A percentile compares a stretch with the other conserved stretches of the same genome.
These are phyloP conservation scores for Hypotaenidia philippensis DNA, from an alignment of 2,797 vertebrate genomes.

Conservation along the genomic window DNA sequence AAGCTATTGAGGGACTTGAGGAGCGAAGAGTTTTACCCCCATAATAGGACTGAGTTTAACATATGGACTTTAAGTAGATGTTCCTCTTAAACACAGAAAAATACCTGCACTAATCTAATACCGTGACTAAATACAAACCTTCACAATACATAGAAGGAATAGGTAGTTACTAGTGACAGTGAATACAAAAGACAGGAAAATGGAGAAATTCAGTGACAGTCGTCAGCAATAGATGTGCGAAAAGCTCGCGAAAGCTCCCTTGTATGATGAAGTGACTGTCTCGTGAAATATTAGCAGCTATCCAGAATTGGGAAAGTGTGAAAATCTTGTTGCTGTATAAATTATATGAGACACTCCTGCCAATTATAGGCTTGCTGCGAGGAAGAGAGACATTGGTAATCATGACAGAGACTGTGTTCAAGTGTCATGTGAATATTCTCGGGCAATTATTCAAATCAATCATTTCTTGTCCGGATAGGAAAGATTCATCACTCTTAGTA, in stretches of 20 bases:
- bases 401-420: conserved; percentile 38
- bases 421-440: conserved; percentile 35
- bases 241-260: background rate
- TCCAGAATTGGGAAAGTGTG: conserved; percentile 46
- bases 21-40: background rate
- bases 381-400: conserved; percentile 58
- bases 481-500: conserved; percentile 54
- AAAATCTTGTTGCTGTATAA: conserved; percentile 64
- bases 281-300: conserved; percentile 65
- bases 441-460: conserved; percentile 59
- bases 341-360: conserved; percentile 59
- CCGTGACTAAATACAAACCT: background rate
- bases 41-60: background rate
- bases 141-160: background rate
- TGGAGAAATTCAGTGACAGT: conserved; percentile 17
- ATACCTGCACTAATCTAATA: background rate
- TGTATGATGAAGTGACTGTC: conserved; percentile 46
- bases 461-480: conserved; percentile 19
- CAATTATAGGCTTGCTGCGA: conserved; percentile 58
- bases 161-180: background rate
- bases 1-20: background rate
- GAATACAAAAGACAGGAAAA: conserved; percentile 2
- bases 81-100: background rate
- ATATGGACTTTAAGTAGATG: background rate
- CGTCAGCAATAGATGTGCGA: background rate